Evolutionary conservation across 2,888 invertebrate species (phyloP), one percentile per base, ranked within the genome.

Genomic region (Stenchaetothrips biformis): DNA sequence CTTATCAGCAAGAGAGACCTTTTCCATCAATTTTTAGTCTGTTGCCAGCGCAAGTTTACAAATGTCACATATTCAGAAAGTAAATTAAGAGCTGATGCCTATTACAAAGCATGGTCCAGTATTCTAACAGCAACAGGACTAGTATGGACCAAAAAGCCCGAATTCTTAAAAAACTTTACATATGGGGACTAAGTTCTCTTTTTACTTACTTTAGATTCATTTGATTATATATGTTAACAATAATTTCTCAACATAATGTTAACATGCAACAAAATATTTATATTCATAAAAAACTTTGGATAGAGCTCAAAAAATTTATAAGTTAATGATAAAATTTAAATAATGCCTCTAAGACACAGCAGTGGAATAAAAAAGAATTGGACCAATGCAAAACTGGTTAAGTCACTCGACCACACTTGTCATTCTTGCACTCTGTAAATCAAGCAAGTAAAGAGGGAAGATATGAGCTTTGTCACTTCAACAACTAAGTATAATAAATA

Each of bases 1-100:
- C 85, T 85, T 81, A 87, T 90, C 81, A 88, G 88, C 82, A 89
- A 89, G 85, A 83, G 85, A 78, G 84, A 84, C 59, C 81, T 86
- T 67, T 83, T 86, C 4, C 81, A 81, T 49, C 81, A 81, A 79
- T 85, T 84, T 81, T 80, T 84, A 48, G 8, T 11, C 25, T 53
- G 53, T 13, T 11, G 53, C 16, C 18, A 6, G 9, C 13, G 13
- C 16, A 27, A 85, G 85, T 83, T 83, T 86, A 48, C 86, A 85
- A 80, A 84, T 83, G 79, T 82, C 48, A 27, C 87, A 86, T 83
- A 80, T 84, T 53, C 78, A 83, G 21, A 82, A 85, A 53, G 81
- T 81, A 67, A 81, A 82, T 79, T 81, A 47, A 21, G 7, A 8
- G 67, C 67, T 21, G 25, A 7, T 7, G 9, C 25, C 7, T 74